Base-by-base conservation (phyloP, 2,797 vertebrate species). In the Anguilla marmorata region DNA sequence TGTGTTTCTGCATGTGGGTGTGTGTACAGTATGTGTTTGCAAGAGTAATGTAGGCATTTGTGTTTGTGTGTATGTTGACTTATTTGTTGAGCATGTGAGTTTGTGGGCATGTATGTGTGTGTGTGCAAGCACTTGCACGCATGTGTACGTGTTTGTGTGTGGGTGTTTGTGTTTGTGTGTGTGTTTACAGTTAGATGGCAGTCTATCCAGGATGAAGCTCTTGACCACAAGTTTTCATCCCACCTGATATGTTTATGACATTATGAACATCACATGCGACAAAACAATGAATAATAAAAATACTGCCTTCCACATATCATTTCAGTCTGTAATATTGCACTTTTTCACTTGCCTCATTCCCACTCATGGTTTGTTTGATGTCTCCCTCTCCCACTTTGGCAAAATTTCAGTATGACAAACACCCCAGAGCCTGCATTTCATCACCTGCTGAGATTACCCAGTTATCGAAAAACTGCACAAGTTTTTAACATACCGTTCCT, bases 401-500 rank as follows among this genome's bases (percentile, higher is more conserved):
- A 82, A 82, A 82, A n/a, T n/a, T 50, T 82, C 45, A 82, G n/a
- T 8, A 24, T 4, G 5, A 24, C 19, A 30, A 72, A 41, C 2
- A 82, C 9, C 9, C 24, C 19, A 48, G 24, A 82, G 45, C 74
- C 41, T 76, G 74, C 30, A 16, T 16, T 16, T 82, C 16, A n/a
- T 21, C 41, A 7, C 41, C 79, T 8, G 45, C 45, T 82, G 79
- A 82, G 41, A 9, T 82, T 82, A 50, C 5, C 2, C 41, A 82
- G 79, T 12, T 82, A 50, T 50, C 45, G 4, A 82, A 82, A 82
- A 82, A 82, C n/a, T 16, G 45, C 21, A n/a, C 1, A 50, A 50
- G 21, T 82, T 82, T 50, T 82, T 50, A 21, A 79, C 33, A 79
- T 79, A 79, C 37, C 19, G 74, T 50, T 82, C 16, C 79, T 82